Base-by-base conservation (phyloP, 2,888 invertebrate species). In the Euspilapteryx auroguttella region DNA sequence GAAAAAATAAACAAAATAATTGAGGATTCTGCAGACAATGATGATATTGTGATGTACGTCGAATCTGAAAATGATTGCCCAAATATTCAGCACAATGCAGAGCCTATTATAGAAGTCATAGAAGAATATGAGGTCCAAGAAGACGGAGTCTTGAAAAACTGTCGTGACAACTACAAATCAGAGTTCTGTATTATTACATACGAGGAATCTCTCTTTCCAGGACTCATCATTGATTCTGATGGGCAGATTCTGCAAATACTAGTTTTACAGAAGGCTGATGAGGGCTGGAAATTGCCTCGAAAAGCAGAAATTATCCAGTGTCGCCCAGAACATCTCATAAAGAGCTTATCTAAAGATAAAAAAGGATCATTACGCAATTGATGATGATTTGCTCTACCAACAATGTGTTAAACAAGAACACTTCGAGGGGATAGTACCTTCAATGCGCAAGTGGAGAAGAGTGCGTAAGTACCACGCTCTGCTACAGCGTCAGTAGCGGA, bases 161-260 rank as follows among this genome's bases (percentile, higher is more conserved):
- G n/a, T n/a, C n/a, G n/a, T n/a, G n/a, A n/a, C n/a, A n/a, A n/a
- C n/a, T n/a, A n/a, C n/a, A n/a, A n/a, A n/a, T n/a, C n/a, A n/a
- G n/a, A n/a, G n/a, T n/a, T n/a, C n/a, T n/a, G n/a, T n/a, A n/a
- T n/a, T n/a, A n/a, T n/a, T n/a, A n/a, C n/a, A n/a, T n/a, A n/a
- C n/a, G 12, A 24, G 12, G 24, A 24, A 24, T 24, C 11, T 24
- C 24, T 10, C 10, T 24, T 24, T 10, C 12, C 24, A 4, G 24
- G 12, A 24, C 24, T 11, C 3, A 24, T 24, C 24, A 24, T 24
- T 11, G 12, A 25, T 25, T 25, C 14, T 25, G 12, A 24, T 10
- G 24, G 10, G 11, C 24, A 24, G 12, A 24, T 11, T 11, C 9
- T 13, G 13, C 12, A 13, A 25, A 25, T 25, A 25, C 9, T 13